Percentiles rank a stretch among this genome's conserved stretches.
These are phyloP conservation scores for Glossophaga mutica DNA, from an alignment of 2,797 vertebrate species.

Conservation along the genomic window DNA sequence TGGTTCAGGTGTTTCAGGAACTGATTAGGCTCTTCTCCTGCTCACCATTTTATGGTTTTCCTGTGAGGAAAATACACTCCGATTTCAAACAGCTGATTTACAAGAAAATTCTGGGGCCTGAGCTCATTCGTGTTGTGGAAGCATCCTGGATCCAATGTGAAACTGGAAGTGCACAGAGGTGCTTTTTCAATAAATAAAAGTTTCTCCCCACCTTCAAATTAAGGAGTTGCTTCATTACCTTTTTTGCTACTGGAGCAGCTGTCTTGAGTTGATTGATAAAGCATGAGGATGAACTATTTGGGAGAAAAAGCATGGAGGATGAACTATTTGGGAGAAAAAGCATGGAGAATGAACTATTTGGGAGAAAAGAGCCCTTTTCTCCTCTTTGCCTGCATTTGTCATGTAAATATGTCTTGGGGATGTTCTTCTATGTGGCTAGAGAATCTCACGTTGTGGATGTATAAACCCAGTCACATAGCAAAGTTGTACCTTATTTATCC, in stretches of 20 bases:
- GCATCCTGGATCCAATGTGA: neutral
- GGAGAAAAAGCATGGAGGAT: neutral
- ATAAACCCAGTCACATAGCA: neutral
- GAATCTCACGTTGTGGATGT: neutral
- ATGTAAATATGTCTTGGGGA: neutral
- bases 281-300: neutral
- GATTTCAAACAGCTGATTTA: neutral
- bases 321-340: neutral
- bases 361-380: neutral
- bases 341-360: neutral
- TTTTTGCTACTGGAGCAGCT: neutral
- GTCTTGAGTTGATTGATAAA: neutral
- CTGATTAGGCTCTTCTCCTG: neutral
- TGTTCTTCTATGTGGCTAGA: neutral
- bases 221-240: neutral
- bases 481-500: neutral
- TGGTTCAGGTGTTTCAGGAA: neutral
- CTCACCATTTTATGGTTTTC: neutral
- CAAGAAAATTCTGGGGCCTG: neutral
- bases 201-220: neutral
- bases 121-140: neutral
- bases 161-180: neutral
- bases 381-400: neutral
- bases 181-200: neutral
- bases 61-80: neutral